Base-by-base conservation (phyloP, 2,888 invertebrate species). In the Cheilosia variabilis region DNA sequence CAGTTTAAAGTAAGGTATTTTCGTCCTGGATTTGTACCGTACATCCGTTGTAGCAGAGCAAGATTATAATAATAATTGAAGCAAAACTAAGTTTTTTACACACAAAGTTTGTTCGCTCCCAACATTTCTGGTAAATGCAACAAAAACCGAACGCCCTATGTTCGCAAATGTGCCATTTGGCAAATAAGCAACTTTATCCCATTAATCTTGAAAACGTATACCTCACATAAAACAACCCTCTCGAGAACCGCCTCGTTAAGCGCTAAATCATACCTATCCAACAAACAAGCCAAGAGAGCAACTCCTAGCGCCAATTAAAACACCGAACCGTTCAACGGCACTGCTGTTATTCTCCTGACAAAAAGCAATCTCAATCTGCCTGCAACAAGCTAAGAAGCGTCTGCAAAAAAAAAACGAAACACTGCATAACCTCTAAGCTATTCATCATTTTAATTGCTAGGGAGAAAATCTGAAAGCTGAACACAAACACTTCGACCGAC, bases 381-480 rank as follows among this genome's bases (percentile, higher is more conserved):
- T 66, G 76, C 80, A 86, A 81, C 76, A 81, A 77, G 63, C 66
- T 72, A 24, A 41, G 52, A 45, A 22, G 10, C 31, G 52, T 55
- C 31, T 24, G 50, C 7, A 19, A 2, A 22, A 10, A 24, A 24
- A 52, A 47, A 57, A 63, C 34, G 62, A 55, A 58, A 9, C 9
- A 31, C 22, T 43, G 43, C 27, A 81, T 57, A 77, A 76, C 80
- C 72, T 77, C 58, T 27, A 34, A 4, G 47, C 62, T 76, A 86
- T 86, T 86, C 81, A 86, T 86, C 86, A 86, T 81, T 72, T 86
- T 86, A 86, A 86, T 86, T 86, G 86, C 86, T 31, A 37, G 10
- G 76, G 62, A 76, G 31, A 31, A 27, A 81, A 62, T 81, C 52
- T 63, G 72, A 72, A 77, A 84, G 55, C 53, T 69, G 53, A 79